phyloP scores from a whole-genome alignment of 2,113 vertebrate species.

The Aleadryas rufinucha region DNA sequence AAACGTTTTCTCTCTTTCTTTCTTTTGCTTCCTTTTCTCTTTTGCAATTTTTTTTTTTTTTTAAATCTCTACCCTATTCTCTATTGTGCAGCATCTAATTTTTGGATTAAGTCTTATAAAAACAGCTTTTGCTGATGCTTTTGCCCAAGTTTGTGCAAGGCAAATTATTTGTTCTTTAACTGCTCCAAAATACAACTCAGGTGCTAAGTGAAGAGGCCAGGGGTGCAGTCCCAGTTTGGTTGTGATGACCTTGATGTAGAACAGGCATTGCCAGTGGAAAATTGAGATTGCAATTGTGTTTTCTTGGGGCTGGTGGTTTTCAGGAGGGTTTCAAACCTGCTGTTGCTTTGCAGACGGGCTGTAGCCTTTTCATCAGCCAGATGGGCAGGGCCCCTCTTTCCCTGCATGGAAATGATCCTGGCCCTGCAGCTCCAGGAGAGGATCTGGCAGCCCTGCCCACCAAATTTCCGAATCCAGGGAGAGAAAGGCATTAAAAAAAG shows the following conservation, averaged over 20 bases:
- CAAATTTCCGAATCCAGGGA: neutral
- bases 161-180: neutral
- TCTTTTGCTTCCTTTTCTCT: neutral
- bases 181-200: neutral
- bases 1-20: fast-evolving
- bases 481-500: neutral
- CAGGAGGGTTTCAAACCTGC: neutral
- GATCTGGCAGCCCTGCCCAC: neutral
- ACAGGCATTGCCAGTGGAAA: neutral
- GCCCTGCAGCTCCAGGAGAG: neutral
- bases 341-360: neutral
- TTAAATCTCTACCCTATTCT: neutral
- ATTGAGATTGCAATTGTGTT: neutral
- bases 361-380: neutral
- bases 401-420: neutral
- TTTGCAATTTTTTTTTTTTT: neutral
- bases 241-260: neutral
- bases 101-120: neutral
- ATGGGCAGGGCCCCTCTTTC: neutral
- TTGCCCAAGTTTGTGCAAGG: neutral
- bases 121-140: neutral
- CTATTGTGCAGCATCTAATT: neutral
- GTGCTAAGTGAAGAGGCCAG: neutral
- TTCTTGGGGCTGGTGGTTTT: neutral
- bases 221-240: neutral